phyloP scores from a whole-genome alignment of 2,113 vertebrate genomes.

The Proteles cristata region DNA sequence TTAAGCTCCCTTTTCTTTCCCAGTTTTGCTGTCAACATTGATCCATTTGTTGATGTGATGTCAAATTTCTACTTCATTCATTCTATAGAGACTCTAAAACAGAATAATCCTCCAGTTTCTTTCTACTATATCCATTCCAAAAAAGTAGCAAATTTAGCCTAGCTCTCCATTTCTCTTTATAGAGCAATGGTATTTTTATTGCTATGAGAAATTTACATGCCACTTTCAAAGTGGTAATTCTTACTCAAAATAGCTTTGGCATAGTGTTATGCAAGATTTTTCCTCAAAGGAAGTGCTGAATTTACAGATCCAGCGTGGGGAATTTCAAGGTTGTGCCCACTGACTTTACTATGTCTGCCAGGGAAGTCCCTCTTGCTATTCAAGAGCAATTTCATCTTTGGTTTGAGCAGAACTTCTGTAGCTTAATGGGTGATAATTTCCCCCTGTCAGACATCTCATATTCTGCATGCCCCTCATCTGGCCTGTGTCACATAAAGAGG shows the following conservation, averaged over 20 bases:
- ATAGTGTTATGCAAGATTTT: conserved; percentile 55
- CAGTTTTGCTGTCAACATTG: conserved; percentile 33
- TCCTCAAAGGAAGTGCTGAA: conserved; percentile 66
- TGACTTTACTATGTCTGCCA: conserved; percentile 63
- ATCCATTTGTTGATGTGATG: conserved; percentile 22
- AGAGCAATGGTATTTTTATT: conserved; percentile 71
- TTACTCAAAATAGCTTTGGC: conserved; percentile 73
- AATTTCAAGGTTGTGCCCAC: conserved; percentile 62
- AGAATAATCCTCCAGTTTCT: conserved; percentile 37
- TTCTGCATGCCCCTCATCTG: conserved; percentile 51
- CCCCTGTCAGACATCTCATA: conserved; percentile 62
- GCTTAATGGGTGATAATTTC: conserved; percentile 69
- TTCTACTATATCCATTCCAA: conserved; percentile 55
- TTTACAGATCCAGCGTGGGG: conserved; percentile 22
- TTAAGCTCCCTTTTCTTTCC: conserved; percentile 31
- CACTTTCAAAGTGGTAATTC: conserved; percentile 74
- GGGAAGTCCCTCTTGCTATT: conserved; percentile 44
- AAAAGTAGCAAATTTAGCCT: conserved; percentile 53
- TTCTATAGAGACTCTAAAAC: conserved; percentile 37
- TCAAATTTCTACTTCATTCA: conserved; percentile 44
- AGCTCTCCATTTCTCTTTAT: conserved; percentile 44
- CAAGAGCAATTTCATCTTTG: conserved; percentile 67
- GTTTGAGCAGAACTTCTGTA: conserved; percentile 62
- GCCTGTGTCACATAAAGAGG: conserved; percentile 65
- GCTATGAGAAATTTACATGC: conserved; percentile 69